Evolutionary conservation across 2,797 vertebrate genomes (phyloP).

Genomic region (Oreortyx pictus): DNA sequence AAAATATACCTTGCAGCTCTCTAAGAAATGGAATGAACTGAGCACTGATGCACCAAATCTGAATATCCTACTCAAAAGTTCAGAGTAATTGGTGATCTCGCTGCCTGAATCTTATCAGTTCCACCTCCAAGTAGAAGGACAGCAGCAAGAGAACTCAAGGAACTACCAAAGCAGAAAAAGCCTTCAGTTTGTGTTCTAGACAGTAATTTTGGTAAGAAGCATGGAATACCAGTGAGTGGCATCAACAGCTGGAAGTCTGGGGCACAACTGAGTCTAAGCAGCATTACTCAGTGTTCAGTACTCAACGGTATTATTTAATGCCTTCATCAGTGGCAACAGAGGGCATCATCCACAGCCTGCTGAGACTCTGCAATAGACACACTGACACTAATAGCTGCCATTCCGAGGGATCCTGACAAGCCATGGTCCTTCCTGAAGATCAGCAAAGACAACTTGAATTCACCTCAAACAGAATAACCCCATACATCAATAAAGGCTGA

Average conservation of each 20-base stretch:
- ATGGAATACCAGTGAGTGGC: not conserved
- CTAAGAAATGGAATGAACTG: not conserved
- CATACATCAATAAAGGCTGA: not conserved
- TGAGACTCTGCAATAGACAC: not conserved
- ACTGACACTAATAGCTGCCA: not conserved
- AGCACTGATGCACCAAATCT: not conserved
- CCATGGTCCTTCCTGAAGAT: not conserved
- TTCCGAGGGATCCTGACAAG: not conserved
- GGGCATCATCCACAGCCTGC: rapidly evolving
- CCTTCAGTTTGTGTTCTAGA: not conserved
- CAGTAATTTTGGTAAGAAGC: not conserved
- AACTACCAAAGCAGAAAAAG: not conserved
- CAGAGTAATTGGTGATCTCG: not conserved
- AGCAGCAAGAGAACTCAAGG: not conserved
- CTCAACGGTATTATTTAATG: not conserved
- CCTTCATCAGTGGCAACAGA: not conserved
- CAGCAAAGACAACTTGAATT: not conserved
- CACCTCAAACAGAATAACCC: not conserved
- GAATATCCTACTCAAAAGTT: not conserved
- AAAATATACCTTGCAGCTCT: not conserved
- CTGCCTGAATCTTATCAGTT: not conserved
- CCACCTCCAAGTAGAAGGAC: not conserved
- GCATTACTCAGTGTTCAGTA: not conserved
- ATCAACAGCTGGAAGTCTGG: not conserved
- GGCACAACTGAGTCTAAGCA: not conserved